Evolutionary conservation across 1,140 invertebrate genomes (phyloP).

Genomic region (Leptinotarsa lineolata): DNA sequence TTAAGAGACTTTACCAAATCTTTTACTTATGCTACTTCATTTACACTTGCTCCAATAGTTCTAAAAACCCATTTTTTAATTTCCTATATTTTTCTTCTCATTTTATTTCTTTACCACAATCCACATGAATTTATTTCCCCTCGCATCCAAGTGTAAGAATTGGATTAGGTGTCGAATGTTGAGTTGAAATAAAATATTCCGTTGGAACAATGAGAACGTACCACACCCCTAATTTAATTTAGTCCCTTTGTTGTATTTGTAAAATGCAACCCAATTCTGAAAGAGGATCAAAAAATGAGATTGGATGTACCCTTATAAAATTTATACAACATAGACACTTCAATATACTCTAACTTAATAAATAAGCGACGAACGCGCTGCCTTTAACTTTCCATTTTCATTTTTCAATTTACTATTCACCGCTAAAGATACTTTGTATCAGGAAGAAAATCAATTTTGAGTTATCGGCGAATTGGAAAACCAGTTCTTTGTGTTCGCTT

Average conservation of each 20-base stretch:
- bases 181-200: background rate
- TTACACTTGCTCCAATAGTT: too few relatives aligned
- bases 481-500: too few relatives aligned
- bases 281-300: background rate
- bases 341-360: conserved; percentile 16
- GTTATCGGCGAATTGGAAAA: background rate
- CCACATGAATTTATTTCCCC: too few relatives aligned
- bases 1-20: too few relatives aligned
- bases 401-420: conserved; percentile 15
- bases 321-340: conserved; percentile 11
- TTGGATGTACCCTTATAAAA: background rate
- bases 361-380: background rate
- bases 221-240: conserved; percentile 4
- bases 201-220: background rate
- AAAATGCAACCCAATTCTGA: background rate
- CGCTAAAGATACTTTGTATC: conserved; percentile 3
- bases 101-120: too few relatives aligned
- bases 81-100: too few relatives aligned
- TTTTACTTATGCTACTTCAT: too few relatives aligned
- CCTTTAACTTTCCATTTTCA: background rate
- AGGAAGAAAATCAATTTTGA: background rate
- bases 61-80: too few relatives aligned
- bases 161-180: background rate
- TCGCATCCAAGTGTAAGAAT: too few relatives aligned
- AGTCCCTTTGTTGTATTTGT: background rate